Conservation (phyloP, 1,140 invertebrate species). For the Scylla paramamosain region DNA sequence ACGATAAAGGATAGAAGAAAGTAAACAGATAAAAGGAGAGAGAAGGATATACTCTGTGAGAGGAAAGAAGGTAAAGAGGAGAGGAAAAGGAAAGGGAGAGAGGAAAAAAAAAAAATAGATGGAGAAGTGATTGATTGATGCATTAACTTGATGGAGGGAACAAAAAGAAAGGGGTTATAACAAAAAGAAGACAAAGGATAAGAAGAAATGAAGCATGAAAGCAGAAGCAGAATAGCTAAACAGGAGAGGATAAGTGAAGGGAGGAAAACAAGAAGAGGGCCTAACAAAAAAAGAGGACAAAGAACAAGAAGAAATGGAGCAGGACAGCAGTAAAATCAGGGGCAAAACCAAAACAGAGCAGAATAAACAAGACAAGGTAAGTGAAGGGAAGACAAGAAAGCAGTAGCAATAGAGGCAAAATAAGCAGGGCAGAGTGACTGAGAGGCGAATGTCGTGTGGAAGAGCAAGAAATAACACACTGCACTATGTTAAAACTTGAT, state of each 20-base stretch:
- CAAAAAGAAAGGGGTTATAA: no score
- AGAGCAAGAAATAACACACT: background rate
- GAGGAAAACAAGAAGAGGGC: background rate
- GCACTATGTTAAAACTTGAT: background rate
- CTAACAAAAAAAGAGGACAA: background rate
- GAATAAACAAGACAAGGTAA: background rate
- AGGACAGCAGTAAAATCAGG: background rate
- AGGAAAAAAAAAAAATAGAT: background rate
- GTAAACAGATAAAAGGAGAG: background rate
- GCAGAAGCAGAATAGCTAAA: background rate
- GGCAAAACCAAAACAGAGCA: background rate
- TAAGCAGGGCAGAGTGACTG: no score
- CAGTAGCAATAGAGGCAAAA: no score
- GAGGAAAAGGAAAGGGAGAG: background rate
- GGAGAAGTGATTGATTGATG: no score
- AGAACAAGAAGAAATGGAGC: background rate
- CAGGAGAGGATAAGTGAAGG: background rate
- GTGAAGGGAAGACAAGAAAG: no score
- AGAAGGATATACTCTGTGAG: no score
- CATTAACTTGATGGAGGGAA: no score
- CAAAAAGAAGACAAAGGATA: no score
- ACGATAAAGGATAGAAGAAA: no score
- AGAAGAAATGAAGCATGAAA: background rate
- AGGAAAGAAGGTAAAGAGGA: background rate
- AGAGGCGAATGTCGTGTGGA: no score